phyloP scores from a whole-genome alignment of 1,140 invertebrate species.

The Sminthurides bifidus region DNA sequence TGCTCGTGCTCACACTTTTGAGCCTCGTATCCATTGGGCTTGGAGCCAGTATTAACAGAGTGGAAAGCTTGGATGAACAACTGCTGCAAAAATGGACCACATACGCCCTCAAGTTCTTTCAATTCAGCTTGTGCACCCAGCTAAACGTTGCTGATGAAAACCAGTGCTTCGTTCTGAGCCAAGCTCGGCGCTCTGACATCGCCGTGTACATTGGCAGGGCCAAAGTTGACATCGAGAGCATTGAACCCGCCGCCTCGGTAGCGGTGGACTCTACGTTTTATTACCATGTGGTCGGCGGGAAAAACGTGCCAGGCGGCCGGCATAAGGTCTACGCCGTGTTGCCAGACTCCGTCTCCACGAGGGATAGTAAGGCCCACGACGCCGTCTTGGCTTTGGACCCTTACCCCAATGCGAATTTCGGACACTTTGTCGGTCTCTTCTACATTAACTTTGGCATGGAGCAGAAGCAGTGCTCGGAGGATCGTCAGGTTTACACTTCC shows the following conservation, averaged over 20 bases:
- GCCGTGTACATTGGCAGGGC: constrained; percentile 25
- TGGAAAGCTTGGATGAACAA: constrained; percentile 11
- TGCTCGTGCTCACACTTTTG: too few relatives aligned
- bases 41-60: constrained; percentile 1
- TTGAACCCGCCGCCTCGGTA: neutral
- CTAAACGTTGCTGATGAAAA: constrained; percentile 22
- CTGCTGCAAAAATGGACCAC: constrained; percentile 16
- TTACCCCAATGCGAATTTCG: constrained; percentile 41
- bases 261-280: neutral
- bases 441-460: constrained; percentile 36
- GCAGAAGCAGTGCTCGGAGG: constrained; percentile 16
- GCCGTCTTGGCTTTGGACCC: constrained; percentile 42
- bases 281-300: neutral
- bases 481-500: constrained; percentile 19
- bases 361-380: constrained; percentile 36
- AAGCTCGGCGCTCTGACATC: constrained; percentile 1
- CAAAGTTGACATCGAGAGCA: neutral
- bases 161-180: constrained; percentile 23
- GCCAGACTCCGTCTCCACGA: constrained; percentile 37
- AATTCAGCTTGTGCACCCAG: constrained; percentile 22
- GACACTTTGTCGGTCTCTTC: constrained; percentile 43
- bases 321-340: constrained; percentile 34
- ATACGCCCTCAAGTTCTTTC: constrained; percentile 23
- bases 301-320: neutral
- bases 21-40: too few relatives aligned